Percentiles rank a stretch among this genome's conserved stretches.
Evolutionary conservation across 2,797 vertebrate species (phyloP).

Genomic region (Microctenopoma stevenorrisi): DNA sequence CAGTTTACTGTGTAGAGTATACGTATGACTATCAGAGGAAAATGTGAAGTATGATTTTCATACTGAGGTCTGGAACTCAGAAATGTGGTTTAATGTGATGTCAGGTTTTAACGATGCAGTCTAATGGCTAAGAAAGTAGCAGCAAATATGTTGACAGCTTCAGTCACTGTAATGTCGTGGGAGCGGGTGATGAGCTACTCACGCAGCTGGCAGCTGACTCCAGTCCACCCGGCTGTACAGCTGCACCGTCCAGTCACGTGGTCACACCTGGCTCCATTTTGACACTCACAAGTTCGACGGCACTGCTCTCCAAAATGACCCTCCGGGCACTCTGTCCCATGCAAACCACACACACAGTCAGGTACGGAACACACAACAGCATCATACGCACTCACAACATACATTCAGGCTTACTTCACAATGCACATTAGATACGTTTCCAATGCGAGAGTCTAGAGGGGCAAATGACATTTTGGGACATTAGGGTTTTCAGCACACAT

Average conservation of each 20-base stretch:
- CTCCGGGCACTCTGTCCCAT: conserved; percentile 71
- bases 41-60: not conserved
- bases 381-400: conserved; percentile 1
- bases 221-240: conserved; percentile 72
- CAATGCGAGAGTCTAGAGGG: not conserved
- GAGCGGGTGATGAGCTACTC: conserved; percentile 57
- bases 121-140: not conserved
- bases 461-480: conserved; percentile 27
- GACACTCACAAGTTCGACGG: conserved; percentile 71
- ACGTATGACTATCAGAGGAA: not conserved
- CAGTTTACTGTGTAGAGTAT: not conserved
- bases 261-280: conserved; percentile 75
- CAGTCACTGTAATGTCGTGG: conserved; percentile 1
- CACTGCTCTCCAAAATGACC: conserved; percentile 71
- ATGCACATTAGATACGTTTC: conserved; percentile 2
- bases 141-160: conserved; percentile 2
- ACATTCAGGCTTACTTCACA: conserved; percentile 14
- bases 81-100: not conserved
- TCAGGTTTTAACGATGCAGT: not conserved
- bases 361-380: conserved; percentile 1
- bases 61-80: not conserved
- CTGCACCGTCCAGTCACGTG: conserved; percentile 68
- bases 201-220: conserved; percentile 76
- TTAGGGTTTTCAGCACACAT: conserved; percentile 40
- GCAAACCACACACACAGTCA: conserved; percentile 26